These are phyloP conservation scores for Anguilla japonica DNA, from an alignment of 2,113 vertebrate genomes.

Conservation along the genomic window DNA sequence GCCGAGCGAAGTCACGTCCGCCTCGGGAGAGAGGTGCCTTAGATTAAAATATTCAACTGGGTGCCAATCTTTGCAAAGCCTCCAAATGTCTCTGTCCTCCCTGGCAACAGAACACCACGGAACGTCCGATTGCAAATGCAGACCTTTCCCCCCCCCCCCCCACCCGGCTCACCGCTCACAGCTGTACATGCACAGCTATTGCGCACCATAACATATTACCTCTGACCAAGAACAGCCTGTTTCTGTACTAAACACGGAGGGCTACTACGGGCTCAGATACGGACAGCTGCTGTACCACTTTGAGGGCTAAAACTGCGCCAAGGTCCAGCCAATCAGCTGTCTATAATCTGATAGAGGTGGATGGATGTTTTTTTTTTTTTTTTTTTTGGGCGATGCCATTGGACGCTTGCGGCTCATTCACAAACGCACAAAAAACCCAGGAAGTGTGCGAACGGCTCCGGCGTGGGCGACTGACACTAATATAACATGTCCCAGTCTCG, in stretches of 20 bases:
- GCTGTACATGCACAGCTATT: not conserved
- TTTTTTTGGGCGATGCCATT: slow-evolving; percentile 2
- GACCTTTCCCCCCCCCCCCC: not conserved
- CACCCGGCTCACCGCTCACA: not conserved
- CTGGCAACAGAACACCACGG: not conserved
- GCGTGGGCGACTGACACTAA: slow-evolving; percentile 31
- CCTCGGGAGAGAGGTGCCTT: not conserved
- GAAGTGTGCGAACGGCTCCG: slow-evolving; percentile 23
- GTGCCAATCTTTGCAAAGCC: not conserved
- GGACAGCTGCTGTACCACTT: not conserved
- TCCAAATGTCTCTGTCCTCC: not conserved
- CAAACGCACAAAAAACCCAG: not conserved
- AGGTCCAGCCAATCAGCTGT: not conserved
- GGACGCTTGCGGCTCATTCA: not conserved
- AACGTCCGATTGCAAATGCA: not conserved
- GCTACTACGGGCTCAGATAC: not conserved
- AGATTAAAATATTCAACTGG: not conserved
- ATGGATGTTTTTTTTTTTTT: not conserved
- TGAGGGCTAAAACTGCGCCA: not conserved
- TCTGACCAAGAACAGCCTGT: not conserved
- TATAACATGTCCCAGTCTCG: slow-evolving; percentile 31
- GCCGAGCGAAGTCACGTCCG: not conserved
- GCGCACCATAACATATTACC: not conserved
- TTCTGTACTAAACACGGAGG: not conserved
- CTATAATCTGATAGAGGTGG: not conserved